phyloP scores from a whole-genome alignment of 2,888 invertebrate genomes.

The Tyria jacobaeae region DNA sequence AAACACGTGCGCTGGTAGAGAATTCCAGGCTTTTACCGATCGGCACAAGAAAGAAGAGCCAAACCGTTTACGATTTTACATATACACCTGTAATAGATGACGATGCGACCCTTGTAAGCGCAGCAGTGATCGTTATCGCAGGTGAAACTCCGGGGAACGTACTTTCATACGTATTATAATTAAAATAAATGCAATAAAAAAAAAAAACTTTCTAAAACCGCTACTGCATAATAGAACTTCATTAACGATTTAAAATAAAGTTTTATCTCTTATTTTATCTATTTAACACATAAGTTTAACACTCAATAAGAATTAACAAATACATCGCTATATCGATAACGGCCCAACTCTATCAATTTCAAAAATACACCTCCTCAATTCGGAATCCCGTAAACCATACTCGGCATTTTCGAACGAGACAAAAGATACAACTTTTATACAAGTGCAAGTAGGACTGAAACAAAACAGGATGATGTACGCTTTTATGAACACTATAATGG shows the following conservation, averaged over 20 bases:
- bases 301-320: neutral
- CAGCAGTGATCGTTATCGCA: too few species aligned
- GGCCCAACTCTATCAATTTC: constrained; percentile 68
- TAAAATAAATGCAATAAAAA: neutral
- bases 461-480: constrained; percentile 83
- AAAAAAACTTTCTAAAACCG: neutral
- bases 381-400: constrained; percentile 80
- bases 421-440: constrained; percentile 30
- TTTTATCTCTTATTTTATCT: neutral
- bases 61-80: too few species aligned
- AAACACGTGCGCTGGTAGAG: too few species aligned
- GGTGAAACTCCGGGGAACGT: too few species aligned
- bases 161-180: neutral
- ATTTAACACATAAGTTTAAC: neutral
- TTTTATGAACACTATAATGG: constrained; percentile 84
- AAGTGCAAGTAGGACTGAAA: constrained; percentile 59
- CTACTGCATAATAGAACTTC: neutral
- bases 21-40: too few species aligned
- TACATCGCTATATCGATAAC: constrained; percentile 35
- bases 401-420: constrained; percentile 65
- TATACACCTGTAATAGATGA: too few species aligned
- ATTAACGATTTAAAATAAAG: neutral
- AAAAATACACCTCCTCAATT: constrained; percentile 79
- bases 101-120: too few species aligned
- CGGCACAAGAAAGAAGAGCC: too few species aligned